Evolutionary conservation across 2,113 vertebrate genomes (phyloP).

Genomic region (Chaetops frenatus): DNA sequence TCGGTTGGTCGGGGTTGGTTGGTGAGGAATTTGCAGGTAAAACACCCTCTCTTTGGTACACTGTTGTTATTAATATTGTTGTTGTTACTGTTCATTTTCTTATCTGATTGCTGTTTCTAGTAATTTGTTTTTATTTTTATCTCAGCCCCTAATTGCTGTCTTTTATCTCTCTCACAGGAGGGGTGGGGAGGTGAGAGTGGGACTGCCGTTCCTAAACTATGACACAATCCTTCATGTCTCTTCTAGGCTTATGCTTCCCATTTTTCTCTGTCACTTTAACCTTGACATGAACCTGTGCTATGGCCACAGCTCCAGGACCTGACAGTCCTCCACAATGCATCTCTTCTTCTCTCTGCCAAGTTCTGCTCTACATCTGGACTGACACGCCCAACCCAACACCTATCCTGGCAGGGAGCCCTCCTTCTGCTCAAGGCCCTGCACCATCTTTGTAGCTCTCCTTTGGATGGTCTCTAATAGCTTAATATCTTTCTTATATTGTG

Average conservation of each 20-base stretch:
- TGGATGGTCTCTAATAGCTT: background rate
- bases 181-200: accelerated
- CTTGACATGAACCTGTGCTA: background rate
- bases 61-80: background rate
- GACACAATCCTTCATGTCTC: background rate
- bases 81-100: background rate
- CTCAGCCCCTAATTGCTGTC: accelerated
- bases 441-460: background rate
- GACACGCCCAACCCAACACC: accelerated
- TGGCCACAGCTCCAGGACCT: background rate
- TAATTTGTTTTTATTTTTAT: background rate
- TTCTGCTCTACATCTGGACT: background rate
- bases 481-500: background rate
- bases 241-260: background rate
- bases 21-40: background rate
- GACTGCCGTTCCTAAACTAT: background rate
- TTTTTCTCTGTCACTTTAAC: background rate
- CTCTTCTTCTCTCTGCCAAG: background rate
- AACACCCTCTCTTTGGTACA: background rate
- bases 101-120: background rate
- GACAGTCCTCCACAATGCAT: background rate
- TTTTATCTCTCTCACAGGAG: background rate
- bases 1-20: background rate
- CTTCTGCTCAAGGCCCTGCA: background rate
- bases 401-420: accelerated